Evolutionary conservation across 1,140 invertebrate genomes (phyloP).

Genomic region (Cotesia glomerata): DNA sequence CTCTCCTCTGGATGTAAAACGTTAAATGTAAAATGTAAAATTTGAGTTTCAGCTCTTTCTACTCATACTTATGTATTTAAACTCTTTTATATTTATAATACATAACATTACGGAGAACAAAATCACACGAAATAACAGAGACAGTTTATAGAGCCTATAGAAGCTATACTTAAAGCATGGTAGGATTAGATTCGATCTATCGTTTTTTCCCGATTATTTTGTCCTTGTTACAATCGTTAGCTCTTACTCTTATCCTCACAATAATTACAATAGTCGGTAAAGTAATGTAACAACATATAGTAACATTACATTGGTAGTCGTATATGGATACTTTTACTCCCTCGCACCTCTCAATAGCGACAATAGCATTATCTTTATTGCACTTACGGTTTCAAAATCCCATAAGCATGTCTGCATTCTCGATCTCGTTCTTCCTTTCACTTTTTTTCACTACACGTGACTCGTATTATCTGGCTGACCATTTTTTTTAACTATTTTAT

Average conservation of each 20-base stretch:
- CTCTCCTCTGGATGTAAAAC: background rate
- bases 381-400: background rate
- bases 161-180: no score
- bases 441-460: constrained; percentile 22
- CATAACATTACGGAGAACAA: no score
- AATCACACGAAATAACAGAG: no score
- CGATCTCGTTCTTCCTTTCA: constrained; percentile 28
- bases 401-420: background rate
- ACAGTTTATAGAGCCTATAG: no score
- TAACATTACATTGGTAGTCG: no score
- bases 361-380: background rate
- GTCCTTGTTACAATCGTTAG: background rate
- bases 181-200: background rate
- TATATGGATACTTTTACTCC: background rate
- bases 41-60: background rate
- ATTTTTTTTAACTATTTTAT: background rate
- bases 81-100: background rate
- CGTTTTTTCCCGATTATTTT: constrained; percentile 13
- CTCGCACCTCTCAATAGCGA: background rate
- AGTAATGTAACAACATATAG: background rate
- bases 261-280: no score
- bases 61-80: constrained; percentile 16
- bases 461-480: background rate
- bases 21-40: background rate
- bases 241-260: background rate